Evolutionary conservation across 2,797 vertebrate species (phyloP), one percentile per base, ranked within the genome.

Genomic region (Bucorvus abyssinicus): DNA sequence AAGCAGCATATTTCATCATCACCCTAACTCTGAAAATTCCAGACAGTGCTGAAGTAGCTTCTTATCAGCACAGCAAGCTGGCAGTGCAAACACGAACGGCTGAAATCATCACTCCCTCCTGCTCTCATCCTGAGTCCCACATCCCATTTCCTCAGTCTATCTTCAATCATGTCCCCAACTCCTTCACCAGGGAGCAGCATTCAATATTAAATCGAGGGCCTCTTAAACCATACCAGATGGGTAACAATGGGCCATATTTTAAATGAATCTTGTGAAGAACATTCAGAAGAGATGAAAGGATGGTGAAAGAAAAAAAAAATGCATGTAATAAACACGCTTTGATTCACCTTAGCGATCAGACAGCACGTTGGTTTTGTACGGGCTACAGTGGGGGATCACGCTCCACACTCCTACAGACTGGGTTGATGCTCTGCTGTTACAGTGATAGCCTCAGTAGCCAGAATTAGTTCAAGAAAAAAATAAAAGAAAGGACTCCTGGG

Each of bases 181-280:
- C 3, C 20, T 32, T 78, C 65, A 89, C 24, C 56, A 61, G 61
- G 20, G 21, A 88, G 36, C 60, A 76, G 44, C 10, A 53, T 11
- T 63, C 63, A 81, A 10, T 59, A 68, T 73, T 71, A 91, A 82
- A 76, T 16, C 5, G n/a, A 63, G 21, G 34, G 6, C 10, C n/a
- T 63, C 70, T 90, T 93, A 63, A 86, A 93, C 9, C 40, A n/a
- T 91, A 89, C 34, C 52, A 89, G 57, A 76, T 21, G 12, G 65
- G 18, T 50, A 84, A 61, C 32, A 61, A 78, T 14, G 16, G 20
- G 40, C 42, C 23, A 15, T 30, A 68, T 49, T 91, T 87, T 42
- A 84, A 88, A 70, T 20, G 11, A 76, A 74, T 60, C 68, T 64
- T 68, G 29, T 83, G 57, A 70, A 56, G 34, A 89, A 20, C 23